A percentile compares a stretch with the other conserved stretches of the same genome.
Conservation (phyloP, 2,113 vertebrate species). For the Psophia crepitans region DNA sequence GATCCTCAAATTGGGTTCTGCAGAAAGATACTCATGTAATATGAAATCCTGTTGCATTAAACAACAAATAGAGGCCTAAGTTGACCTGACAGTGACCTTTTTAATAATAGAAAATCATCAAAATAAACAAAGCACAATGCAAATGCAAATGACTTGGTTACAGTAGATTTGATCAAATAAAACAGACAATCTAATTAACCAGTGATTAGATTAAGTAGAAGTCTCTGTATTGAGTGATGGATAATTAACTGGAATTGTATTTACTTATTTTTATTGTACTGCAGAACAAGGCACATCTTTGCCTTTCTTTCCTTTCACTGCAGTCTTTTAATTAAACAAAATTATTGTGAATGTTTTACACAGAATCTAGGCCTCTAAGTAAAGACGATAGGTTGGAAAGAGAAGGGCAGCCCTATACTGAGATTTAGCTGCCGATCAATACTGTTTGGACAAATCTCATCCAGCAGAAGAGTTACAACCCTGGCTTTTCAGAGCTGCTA, state of each 20-base stretch:
- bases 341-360: neutral
- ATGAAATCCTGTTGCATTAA: neutral
- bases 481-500: neutral
- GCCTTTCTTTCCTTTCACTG: constrained; percentile 52
- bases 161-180: constrained; percentile 68
- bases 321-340: constrained; percentile 54
- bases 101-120: constrained; percentile 48
- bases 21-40: neutral
- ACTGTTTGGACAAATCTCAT: neutral
- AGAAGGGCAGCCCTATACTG: neutral
- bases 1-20: neutral
- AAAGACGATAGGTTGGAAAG: neutral
- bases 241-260: constrained; percentile 67
- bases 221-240: constrained; percentile 63
- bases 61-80: neutral
- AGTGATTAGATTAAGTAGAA: constrained; percentile 69
- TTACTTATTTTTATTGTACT: constrained; percentile 61
- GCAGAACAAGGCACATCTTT: constrained; percentile 35
- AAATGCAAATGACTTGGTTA: constrained; percentile 68
- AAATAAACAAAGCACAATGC: constrained; percentile 52
- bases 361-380: neutral
- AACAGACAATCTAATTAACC: constrained; percentile 73
- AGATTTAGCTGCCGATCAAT: neutral
- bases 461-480: neutral
- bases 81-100: constrained; percentile 48